Evolutionary conservation across 2,113 vertebrate genomes (phyloP).

Genomic region (Riparia riparia): DNA sequence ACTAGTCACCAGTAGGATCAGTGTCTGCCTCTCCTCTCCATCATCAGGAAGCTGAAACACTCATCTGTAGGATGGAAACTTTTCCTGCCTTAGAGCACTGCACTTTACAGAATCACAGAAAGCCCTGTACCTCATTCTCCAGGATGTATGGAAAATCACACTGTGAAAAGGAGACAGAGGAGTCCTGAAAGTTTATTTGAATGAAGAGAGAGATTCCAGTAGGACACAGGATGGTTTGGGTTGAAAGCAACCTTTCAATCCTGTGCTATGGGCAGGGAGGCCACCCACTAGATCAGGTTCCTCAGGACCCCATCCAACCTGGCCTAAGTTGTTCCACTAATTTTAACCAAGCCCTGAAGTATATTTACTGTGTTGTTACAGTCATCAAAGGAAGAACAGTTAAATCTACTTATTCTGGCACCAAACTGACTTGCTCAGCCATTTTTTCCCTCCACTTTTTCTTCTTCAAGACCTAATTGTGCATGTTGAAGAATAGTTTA

Average conservation of each 20-base stretch:
- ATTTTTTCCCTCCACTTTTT: rapidly evolving
- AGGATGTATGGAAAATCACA: rapidly evolving
- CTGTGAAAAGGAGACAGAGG: background rate
- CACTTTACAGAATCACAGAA: background rate
- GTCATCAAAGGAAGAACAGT: background rate
- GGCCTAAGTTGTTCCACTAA: background rate
- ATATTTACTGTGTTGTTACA: background rate
- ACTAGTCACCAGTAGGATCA: background rate
- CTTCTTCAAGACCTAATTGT: background rate
- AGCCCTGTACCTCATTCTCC: background rate
- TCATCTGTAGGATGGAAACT: background rate
- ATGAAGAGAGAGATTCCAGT: background rate
- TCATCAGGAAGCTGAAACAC: background rate
- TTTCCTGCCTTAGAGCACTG: background rate
- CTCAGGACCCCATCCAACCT: background rate
- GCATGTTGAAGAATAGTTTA: background rate
- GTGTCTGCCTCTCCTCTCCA: too few relatives aligned
- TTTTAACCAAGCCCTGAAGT: background rate
- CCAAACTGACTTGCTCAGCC: background rate
- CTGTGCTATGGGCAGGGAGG: background rate
- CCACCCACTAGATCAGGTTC: background rate
- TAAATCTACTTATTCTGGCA: background rate
- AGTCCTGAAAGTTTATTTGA: rapidly evolving
- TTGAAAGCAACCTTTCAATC: background rate
- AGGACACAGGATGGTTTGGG: background rate